Conservation (phyloP, 1,140 invertebrate genomes). For the Nymphalis io region DNA sequence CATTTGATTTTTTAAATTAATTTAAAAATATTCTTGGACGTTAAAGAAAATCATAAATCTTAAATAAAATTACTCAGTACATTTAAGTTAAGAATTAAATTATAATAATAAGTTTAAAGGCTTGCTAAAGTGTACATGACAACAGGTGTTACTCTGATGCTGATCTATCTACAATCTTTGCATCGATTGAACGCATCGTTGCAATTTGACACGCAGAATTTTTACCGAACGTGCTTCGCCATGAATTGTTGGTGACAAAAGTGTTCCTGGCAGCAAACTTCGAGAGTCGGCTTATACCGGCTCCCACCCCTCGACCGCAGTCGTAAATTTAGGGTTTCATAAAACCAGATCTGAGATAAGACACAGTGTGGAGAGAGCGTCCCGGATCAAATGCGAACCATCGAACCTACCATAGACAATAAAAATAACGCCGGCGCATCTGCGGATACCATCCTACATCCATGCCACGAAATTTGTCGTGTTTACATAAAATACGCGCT, state of each 20-base stretch:
- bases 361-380: slow-evolving; percentile 75
- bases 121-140: neutral
- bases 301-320: slow-evolving; percentile 71
- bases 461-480: slow-evolving; percentile 71
- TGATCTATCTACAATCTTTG: slow-evolving; percentile 56
- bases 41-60: no score
- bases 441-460: slow-evolving; percentile 62
- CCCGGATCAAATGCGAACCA: slow-evolving; percentile 77
- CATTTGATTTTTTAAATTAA: neutral
- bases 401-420: slow-evolving; percentile 71
- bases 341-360: slow-evolving; percentile 80
- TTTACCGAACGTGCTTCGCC: slow-evolving; percentile 69
- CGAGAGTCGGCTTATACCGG: slow-evolving; percentile 69
- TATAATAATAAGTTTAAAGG: neutral
- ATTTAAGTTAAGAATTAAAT: neutral
- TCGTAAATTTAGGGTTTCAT: slow-evolving; percentile 81
- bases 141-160: slow-evolving; percentile 35
- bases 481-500: slow-evolving; percentile 76
- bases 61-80: no score
- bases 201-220: slow-evolving; percentile 72
- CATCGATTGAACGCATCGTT: slow-evolving; percentile 52
- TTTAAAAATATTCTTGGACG: no score
- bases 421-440: slow-evolving; percentile 75
- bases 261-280: slow-evolving; percentile 69
- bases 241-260: slow-evolving; percentile 77